Percentiles rank a stretch among this genome's conserved stretches.
These are phyloP conservation scores for Peromyscus attwateri DNA, from an alignment of 2,797 vertebrate genomes.

Conservation along the genomic window DNA sequence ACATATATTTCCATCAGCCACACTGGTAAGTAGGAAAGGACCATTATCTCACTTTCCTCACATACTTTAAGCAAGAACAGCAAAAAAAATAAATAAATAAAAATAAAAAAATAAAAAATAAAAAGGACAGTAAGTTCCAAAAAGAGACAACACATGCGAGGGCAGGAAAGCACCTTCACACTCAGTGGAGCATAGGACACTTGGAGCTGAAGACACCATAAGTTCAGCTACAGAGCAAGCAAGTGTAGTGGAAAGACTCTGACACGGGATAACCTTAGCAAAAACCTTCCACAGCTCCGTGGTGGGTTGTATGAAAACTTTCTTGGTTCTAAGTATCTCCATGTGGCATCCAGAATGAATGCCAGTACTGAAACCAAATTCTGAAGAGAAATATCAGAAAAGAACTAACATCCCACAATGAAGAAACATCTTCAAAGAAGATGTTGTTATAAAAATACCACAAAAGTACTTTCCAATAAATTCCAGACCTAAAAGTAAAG, in stretches of 20 bases:
- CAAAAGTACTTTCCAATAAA: conserved; percentile 84
- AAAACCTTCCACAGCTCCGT: conserved; percentile 74
- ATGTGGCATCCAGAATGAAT: conserved; percentile 81
- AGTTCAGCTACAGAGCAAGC: conserved; percentile 47
- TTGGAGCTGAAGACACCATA: background rate
- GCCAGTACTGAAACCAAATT: conserved; percentile 84
- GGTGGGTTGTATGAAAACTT: conserved; percentile 79
- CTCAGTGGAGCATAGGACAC: background rate
- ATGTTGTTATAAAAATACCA: conserved; percentile 87
- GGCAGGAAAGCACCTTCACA: background rate
- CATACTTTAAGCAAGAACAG: background rate
- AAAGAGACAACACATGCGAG: background rate
- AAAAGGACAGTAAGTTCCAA: background rate
- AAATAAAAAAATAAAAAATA: background rate
- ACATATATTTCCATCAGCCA: background rate
- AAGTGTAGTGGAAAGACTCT: conserved; percentile 58
- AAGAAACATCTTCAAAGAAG: conserved; percentile 87
- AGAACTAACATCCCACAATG: conserved; percentile 85
- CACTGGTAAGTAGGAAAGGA: background rate
- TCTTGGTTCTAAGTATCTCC: conserved; percentile 83
- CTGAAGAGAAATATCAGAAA: conserved; percentile 84
- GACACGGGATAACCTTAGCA: conserved; percentile 78
- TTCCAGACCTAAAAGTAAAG: conserved; percentile 87
- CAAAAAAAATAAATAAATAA: background rate
- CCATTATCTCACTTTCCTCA: conserved; percentile 9